Evolutionary conservation across 2,888 invertebrate species (phyloP).

Genomic region (Conus canariensis): DNA sequence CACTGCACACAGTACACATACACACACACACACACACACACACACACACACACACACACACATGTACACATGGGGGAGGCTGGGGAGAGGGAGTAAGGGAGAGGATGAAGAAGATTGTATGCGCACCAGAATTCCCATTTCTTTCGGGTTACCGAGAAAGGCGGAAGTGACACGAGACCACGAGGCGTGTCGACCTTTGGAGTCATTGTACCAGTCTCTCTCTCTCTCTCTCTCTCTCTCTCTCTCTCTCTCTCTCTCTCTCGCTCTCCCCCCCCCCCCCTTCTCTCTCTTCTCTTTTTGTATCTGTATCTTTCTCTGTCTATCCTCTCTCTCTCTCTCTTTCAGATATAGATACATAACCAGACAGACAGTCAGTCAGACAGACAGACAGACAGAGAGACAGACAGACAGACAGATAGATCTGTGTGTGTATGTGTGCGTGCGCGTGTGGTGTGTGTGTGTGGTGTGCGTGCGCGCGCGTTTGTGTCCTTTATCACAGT

Average conservation of each 20-base stretch:
- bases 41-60: not conserved
- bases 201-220: not conserved
- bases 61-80: not conserved
- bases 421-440: not conserved
- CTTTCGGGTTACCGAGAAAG: too few relatives aligned
- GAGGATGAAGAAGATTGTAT: too few relatives aligned
- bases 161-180: too few relatives aligned
- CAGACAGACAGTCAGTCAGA: too few relatives aligned
- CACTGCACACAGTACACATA: not conserved
- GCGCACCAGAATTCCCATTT: too few relatives aligned
- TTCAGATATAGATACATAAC: too few relatives aligned
- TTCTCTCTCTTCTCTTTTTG: too few relatives aligned
- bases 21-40: not conserved
- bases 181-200: too few relatives aligned
- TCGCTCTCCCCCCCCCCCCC: not conserved
- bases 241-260: conserved; percentile 22
- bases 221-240: conserved; percentile 27
- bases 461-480: conserved; percentile 3
- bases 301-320: too few relatives aligned
- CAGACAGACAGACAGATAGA: too few relatives aligned
- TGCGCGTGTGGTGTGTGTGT: not conserved
- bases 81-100: not conserved
- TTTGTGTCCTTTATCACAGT: too few relatives aligned
- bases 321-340: too few relatives aligned
- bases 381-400: not conserved